phyloP scores from a whole-genome alignment of 2,113 vertebrate genomes.

The Machaerirhynchus nigripectus region DNA sequence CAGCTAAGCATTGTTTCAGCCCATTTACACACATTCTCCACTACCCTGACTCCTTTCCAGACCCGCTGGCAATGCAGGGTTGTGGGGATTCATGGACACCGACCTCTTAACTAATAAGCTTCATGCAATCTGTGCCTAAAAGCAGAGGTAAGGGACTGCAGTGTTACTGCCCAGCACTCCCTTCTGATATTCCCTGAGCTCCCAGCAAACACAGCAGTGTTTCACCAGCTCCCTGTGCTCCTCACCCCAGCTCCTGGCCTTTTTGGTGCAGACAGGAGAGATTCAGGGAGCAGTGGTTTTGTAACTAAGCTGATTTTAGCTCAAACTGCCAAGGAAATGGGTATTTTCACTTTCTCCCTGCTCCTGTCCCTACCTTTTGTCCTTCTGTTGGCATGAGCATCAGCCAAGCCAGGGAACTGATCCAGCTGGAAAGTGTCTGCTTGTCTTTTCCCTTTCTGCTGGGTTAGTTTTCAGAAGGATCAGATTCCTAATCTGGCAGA shows the following conservation, averaged over 20 bases:
- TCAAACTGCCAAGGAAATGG: not conserved
- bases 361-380: slow-evolving; percentile 44
- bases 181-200: not conserved
- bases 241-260: not conserved
- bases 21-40: not conserved
- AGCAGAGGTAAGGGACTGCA: not conserved
- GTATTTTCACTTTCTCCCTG: slow-evolving; percentile 2
- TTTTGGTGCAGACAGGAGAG: not conserved
- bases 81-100: not conserved
- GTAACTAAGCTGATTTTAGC: not conserved
- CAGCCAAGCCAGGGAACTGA: slow-evolving; percentile 33
- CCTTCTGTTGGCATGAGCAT: slow-evolving; percentile 40
- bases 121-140: not conserved
- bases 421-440: slow-evolving; percentile 46
- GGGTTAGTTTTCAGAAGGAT: slow-evolving; percentile 51
- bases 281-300: not conserved
- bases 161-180: not conserved
- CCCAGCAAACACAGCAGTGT: not conserved
- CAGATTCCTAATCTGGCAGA: slow-evolving; percentile 61
- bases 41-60: not conserved
- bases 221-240: not conserved
- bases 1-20: not conserved
- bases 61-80: not conserved
- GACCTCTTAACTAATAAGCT: not conserved
- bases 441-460: slow-evolving; percentile 55